These are phyloP conservation scores for Brachyptera putata DNA, from an alignment of 2,888 invertebrate species.

Conservation along the genomic window DNA sequence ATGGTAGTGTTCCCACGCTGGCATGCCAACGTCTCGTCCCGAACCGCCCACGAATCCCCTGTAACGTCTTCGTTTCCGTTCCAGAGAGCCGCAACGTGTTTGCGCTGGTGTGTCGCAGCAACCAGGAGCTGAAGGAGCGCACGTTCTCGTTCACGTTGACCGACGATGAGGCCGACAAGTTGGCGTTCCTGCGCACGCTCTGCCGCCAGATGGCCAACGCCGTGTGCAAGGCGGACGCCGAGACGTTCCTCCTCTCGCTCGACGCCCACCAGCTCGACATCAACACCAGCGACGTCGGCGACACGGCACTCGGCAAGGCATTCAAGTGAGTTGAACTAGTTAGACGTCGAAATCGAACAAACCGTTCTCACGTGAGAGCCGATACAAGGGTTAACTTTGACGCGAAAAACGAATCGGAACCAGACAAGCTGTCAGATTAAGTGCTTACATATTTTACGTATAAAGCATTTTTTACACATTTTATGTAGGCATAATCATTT, in stretches of 20 bases:
- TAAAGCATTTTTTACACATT: too few species aligned
- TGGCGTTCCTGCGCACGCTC: conserved; percentile 72
- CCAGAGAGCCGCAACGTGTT: conserved; percentile 87
- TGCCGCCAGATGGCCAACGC: conserved; percentile 90
- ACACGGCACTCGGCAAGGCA: conserved; percentile 85
- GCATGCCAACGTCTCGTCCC: too few species aligned
- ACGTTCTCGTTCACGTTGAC: conserved; percentile 82
- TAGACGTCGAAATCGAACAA: too few species aligned
- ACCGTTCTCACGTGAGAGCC: too few species aligned
- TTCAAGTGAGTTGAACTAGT: conserved; percentile 73
- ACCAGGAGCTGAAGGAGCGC: conserved; percentile 80
- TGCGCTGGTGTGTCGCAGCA: conserved; percentile 82
- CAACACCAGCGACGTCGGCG: conserved; percentile 80
- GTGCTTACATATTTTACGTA: too few species aligned
- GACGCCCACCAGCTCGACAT: conserved; percentile 82
- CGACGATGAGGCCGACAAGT: conserved; percentile 79
- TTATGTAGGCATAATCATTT: too few species aligned
- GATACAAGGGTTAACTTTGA: too few species aligned
- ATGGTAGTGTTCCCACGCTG: too few species aligned
- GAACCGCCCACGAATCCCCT: too few species aligned
- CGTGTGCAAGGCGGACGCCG: conserved; percentile 87
- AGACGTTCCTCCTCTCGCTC: conserved; percentile 71
- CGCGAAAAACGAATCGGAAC: too few species aligned
- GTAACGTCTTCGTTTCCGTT: too few species aligned
- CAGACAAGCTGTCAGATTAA: too few species aligned